Conservation (phyloP, 2,113 vertebrate species). For the Nipponia nippon region DNA sequence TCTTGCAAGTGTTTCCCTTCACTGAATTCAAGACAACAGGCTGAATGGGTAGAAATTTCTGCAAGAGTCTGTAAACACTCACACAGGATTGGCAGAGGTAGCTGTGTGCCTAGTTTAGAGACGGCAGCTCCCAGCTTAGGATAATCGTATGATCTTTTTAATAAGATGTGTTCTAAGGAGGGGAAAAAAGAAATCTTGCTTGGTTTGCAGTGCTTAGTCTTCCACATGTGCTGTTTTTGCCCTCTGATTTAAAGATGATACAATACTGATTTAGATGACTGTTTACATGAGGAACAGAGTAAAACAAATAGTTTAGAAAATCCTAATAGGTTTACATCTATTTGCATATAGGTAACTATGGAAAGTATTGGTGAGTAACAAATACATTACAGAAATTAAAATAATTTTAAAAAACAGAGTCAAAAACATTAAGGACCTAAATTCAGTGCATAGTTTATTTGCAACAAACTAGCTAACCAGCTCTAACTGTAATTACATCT, state of each 20-base stretch:
- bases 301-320: background rate
- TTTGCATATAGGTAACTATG: background rate
- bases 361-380: background rate
- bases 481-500: background rate
- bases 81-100: background rate
- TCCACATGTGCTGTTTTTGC: background rate
- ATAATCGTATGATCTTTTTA: background rate
- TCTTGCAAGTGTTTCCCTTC: background rate
- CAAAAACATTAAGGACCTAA: background rate
- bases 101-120: background rate
- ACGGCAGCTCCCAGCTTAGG: background rate
- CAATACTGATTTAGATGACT: background rate
- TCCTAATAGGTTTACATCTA: background rate
- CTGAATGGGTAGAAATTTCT: background rate
- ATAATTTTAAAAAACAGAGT: background rate
- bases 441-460: slow-evolving; percentile 35
- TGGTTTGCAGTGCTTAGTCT: background rate
- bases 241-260: background rate
- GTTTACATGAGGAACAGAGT: background rate
- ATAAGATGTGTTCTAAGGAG: background rate
- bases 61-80: background rate
- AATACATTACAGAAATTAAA: background rate
- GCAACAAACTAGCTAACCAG: background rate
- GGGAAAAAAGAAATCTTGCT: background rate
- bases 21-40: background rate